Base-by-base conservation (phyloP, 2,113 vertebrate genomes). In the Corythaeola cristata region DNA sequence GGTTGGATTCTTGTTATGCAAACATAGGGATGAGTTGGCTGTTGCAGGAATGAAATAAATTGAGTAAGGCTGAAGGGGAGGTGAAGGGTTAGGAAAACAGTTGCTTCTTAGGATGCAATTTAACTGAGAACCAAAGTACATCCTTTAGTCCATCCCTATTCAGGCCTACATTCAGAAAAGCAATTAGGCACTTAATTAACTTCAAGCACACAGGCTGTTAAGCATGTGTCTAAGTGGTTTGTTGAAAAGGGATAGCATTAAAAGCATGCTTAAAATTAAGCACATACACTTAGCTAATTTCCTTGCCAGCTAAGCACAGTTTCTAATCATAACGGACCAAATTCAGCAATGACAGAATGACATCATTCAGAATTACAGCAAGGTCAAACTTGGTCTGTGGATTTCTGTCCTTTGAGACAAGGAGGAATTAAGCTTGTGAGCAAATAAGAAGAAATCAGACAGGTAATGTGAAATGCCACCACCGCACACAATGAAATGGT, bases 171-270 rank as follows among this genome's bases (percentile, higher is more conserved):
- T 97, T 96, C 92, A 92, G 93, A 93, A 97, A 96, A 96, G 93
- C 95, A 97, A 96, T 97, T 97, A 97, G 79, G 95, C 90, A 96
- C 72, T 96, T 96, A 96, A 96, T 97, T 96, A 97, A 95, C 92
- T 95, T 93, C 83, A 97, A 97, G 95, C 86, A 93, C 86, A 94
- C 5, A 35, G 90, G 92, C 92, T 94, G 93, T 95, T 97, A 96
- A 97, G 90, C 96, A 88, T 81, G 96, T 94, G 96, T 96, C 92
- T 95, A 96, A 96, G 92, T 96, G 95, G 90, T 94, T 93, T 96
- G 95, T 93, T 96, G 95, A 94, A 96, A 96, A 92, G 93, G 64
- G 95, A 93, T 96, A 92, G 85, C 85, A 92, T 92, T 96, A 95
- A 87, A 94, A 94, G 88, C 76, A 84, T 33, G 60, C 83, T 97